A percentile compares a stretch with the other conserved stretches of the same genome.
Evolutionary conservation across 2,797 vertebrate genomes (phyloP).

Genomic region (Fratercula arctica): DNA sequence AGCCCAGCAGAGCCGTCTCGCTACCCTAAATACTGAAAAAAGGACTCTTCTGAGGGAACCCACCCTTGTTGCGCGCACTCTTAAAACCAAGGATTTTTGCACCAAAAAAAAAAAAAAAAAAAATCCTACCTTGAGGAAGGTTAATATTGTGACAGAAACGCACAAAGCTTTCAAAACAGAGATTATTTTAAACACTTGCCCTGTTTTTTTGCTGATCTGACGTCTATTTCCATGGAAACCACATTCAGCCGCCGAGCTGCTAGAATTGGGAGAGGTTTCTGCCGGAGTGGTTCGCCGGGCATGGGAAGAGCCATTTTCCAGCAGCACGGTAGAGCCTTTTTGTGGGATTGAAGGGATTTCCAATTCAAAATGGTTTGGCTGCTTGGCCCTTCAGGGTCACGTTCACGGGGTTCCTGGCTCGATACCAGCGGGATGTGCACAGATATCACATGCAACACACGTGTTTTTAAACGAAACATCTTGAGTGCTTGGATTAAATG

Average conservation of each 20-base stretch:
- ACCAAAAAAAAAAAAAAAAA: background rate
- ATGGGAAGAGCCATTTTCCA: conserved; percentile 39
- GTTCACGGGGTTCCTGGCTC: background rate
- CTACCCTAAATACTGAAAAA: background rate
- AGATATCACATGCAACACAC: fast-evolving
- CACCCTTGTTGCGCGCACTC: background rate
- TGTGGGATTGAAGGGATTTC: background rate
- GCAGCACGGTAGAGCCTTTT: background rate
- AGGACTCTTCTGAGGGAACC: background rate
- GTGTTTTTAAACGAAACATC: background rate
- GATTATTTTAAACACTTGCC: conserved; percentile 76
- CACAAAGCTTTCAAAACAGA: conserved; percentile 76
- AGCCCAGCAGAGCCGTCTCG: background rate
- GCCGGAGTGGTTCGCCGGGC: background rate
- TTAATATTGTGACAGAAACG: conserved; percentile 76
- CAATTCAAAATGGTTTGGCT: background rate
- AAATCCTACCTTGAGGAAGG: conserved; percentile 60
- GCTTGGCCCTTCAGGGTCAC: background rate
- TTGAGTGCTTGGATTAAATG: background rate
- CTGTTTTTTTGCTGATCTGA: conserved; percentile 69
- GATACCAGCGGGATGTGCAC: fast-evolving
- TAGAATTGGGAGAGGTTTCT: conserved; percentile 64
- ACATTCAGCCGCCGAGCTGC: conserved; percentile 67
- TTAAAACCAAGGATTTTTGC: conserved; percentile 3
- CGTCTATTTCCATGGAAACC: conserved; percentile 83